Evolutionary conservation across 2,113 vertebrate genomes (phyloP), one percentile per base, ranked within the genome.

Genomic region (Phrynosoma platyrhinos): DNA sequence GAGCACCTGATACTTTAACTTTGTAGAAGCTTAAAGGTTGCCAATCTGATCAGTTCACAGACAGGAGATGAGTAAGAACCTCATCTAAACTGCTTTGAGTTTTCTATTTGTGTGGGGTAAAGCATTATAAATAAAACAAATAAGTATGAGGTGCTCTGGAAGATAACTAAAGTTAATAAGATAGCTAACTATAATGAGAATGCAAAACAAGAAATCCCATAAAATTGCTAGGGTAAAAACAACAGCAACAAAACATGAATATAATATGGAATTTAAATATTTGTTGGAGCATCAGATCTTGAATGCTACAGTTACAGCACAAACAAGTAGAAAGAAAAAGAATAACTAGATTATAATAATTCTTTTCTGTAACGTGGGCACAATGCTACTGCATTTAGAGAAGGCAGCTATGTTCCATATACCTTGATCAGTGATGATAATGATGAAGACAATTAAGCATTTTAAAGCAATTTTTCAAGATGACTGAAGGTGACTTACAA

Each of bases 51-150:
- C 69, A 82, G 32, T 47, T 81, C 78, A 25, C 18, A 64, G 69
- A 58, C 62, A 62, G 66, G 8, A 75, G 21, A 64, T 12, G 9
- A 13, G 18, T n/a, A 18, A 71, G 42, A 52, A 30, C 40, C 20
- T 64, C 40, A 47, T 25, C 9, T 25, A 75, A 66, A 10, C 32
- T 87, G 55, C 32, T 58, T 47, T 75, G n/a, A 64, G 25, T 85
- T 85, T 85, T 82, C 62, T 42, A 42, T 18, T 58, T 58, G 7
- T 40, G 23, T 58, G 9, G 32, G 10, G 40, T 55, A 75, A 75
- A 40, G 55, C 84, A 78, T 64, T 62, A 78, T 64, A 66, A 55
- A 55, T 79, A 71, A 79, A 58, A 52, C 42, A 83, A 69, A 69
- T 69, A n/a, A 84, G 32, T 13, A 74, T 74, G 20, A 84, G 32